Percentiles rank a stretch among this genome's conserved stretches.
Evolutionary conservation across 2,797 vertebrate species (phyloP).

Genomic region (Sparus aurata): DNA sequence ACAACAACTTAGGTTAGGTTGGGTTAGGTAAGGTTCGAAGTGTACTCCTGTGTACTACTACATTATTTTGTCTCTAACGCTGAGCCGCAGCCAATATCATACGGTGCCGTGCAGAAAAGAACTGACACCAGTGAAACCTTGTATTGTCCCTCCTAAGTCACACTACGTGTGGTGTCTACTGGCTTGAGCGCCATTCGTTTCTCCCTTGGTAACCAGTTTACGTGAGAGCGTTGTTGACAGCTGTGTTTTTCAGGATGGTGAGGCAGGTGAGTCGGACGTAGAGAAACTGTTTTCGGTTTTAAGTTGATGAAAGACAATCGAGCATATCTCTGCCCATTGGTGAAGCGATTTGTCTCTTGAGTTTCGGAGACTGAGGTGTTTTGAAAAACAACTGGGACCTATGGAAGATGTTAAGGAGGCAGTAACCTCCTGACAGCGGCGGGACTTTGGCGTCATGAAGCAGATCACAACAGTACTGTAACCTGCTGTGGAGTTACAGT

Average conservation of each 20-base stretch:
- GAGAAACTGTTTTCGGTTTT: not conserved
- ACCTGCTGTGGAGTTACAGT: not conserved
- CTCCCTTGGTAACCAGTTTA: conserved; percentile 5
- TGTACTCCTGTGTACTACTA: too few relatives aligned
- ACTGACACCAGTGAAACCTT: not conserved
- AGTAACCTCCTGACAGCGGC: not conserved
- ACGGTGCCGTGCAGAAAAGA: not conserved
- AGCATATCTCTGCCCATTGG: not conserved
- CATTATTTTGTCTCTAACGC: too few relatives aligned
- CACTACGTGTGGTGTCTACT: not conserved
- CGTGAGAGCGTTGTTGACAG: not conserved
- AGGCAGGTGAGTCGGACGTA: not conserved
- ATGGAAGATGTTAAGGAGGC: not conserved
- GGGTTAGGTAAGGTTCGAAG: too few relatives aligned
- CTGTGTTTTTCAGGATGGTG: not conserved
- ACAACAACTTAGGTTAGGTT: too few relatives aligned
- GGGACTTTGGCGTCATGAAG: not conserved
- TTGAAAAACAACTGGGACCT: not conserved
- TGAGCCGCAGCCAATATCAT: too few relatives aligned
- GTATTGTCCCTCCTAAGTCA: not conserved
- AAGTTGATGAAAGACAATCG: not conserved
- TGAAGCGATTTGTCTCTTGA: not conserved
- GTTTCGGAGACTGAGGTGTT: not conserved
- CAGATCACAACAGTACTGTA: not conserved
- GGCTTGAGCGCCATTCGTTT: not conserved